Evolutionary conservation across 2,888 invertebrate species (phyloP).

Genomic region (Pediacus dermestoides): DNA sequence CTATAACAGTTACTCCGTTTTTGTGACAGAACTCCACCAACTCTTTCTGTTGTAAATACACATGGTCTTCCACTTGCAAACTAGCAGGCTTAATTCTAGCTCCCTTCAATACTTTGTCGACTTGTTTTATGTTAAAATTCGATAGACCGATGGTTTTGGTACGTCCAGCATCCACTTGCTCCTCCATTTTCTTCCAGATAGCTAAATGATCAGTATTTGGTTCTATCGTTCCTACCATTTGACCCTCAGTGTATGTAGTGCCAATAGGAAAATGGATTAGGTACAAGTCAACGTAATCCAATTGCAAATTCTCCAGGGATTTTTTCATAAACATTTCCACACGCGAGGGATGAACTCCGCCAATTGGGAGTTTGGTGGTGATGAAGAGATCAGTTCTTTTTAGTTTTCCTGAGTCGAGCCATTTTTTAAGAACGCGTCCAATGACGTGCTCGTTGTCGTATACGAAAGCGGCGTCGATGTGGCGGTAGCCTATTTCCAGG

Average conservation of each 20-base stretch:
- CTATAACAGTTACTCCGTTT: conserved; percentile 17
- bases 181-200: conserved; percentile 59
- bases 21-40: conserved; percentile 24
- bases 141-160: conserved; percentile 78
- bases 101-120: conserved; percentile 56
- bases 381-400: conserved; percentile 76
- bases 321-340: conserved; percentile 30
- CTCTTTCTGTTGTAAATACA: conserved; percentile 53
- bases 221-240: background rate
- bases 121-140: conserved; percentile 72
- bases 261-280: conserved; percentile 34
- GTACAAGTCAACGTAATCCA: conserved; percentile 36
- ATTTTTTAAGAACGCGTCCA: conserved; percentile 66
- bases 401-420: conserved; percentile 63
- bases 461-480: conserved; percentile 73
- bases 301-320: conserved; percentile 29
- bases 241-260: conserved; percentile 11
- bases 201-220: conserved; percentile 4
- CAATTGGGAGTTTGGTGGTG: conserved; percentile 71
- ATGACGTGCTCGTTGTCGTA: conserved; percentile 73
- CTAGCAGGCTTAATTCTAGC: conserved; percentile 57
- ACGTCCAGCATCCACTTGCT: too few relatives aligned
- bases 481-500: conserved; percentile 71
- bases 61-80: conserved; percentile 61
- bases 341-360: conserved; percentile 55